A percentile compares a stretch with the other conserved stretches of the same genome.
phyloP scores from a whole-genome alignment of 1,140 invertebrate species.

The Eriocheir sinensis region DNA sequence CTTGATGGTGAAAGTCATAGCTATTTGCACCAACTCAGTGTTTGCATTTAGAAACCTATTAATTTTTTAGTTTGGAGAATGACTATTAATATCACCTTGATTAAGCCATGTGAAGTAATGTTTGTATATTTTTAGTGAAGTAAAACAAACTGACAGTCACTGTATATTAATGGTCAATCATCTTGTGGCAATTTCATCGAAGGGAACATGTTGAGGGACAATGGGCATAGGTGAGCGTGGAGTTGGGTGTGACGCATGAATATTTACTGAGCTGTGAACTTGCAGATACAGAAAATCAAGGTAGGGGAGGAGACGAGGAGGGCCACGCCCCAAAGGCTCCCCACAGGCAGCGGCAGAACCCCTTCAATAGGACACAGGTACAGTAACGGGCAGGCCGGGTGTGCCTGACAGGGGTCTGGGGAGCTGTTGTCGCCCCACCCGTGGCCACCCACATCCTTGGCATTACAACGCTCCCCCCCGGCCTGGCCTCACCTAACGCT shows the following conservation, averaged over 20 bases:
- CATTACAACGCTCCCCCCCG: neutral
- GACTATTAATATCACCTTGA: slow-evolving; percentile 14
- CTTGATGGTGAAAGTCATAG: too few relatives aligned
- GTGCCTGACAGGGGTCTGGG: neutral
- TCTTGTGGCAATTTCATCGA: neutral
- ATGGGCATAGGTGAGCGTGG: neutral
- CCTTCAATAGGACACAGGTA: slow-evolving; percentile 68
- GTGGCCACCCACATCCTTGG: neutral
- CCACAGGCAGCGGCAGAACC: slow-evolving; percentile 62
- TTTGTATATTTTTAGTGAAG: too few relatives aligned
- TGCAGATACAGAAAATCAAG: slow-evolving; percentile 55
- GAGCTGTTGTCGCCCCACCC: neutral
- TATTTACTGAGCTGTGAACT: slow-evolving; percentile 8
- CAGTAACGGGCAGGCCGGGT: neutral
- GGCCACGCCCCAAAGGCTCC: slow-evolving; percentile 59
- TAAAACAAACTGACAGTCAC: too few relatives aligned
- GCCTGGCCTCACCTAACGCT: neutral
- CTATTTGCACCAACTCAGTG: neutral
- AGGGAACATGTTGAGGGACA: neutral
- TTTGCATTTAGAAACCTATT: neutral
- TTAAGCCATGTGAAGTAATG: too few relatives aligned
- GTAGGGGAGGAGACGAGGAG: slow-evolving; percentile 32
- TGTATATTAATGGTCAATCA: slow-evolving; percentile 16
- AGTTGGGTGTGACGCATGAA: neutral
- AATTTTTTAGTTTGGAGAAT: neutral